Percentiles rank a stretch among this genome's conserved stretches.
Evolutionary conservation across 2,888 invertebrate genomes (phyloP).

Genomic region (Isotomurus palustris): DNA sequence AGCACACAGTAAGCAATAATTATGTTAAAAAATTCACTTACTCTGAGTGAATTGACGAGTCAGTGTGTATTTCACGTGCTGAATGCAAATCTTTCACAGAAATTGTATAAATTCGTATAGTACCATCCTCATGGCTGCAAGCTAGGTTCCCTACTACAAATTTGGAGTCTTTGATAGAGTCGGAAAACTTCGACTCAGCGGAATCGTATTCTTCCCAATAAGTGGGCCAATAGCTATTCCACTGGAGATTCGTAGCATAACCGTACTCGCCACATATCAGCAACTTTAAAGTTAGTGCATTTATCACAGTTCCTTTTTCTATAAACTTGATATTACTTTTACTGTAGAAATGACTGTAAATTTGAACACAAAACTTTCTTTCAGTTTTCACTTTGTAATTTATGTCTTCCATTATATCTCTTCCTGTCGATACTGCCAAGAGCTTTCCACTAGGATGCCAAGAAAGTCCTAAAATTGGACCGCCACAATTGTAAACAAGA

Average conservation of each 20-base stretch:
- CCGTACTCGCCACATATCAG: constrained; percentile 34
- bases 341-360: constrained; percentile 24
- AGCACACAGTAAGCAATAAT: no score
- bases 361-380: constrained; percentile 25
- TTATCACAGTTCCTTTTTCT: background rate
- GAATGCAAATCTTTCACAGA: constrained; percentile 23
- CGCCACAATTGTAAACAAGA: constrained; percentile 28
- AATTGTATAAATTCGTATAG: constrained; percentile 26
- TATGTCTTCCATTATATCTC: constrained; percentile 20
- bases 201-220: no score
- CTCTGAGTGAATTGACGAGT: no score
- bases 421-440: constrained; percentile 34
- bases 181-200: no score
- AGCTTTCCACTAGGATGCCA: constrained; percentile 43
- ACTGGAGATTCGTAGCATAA: constrained; percentile 36
- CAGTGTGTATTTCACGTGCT: no score
- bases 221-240: constrained; percentile 36
- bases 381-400: constrained; percentile 1
- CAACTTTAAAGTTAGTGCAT: constrained; percentile 17
- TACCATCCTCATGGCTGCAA: constrained; percentile 31
- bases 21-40: no score
- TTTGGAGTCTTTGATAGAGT: background rate
- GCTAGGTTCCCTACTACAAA: constrained; percentile 37
- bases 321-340: background rate
- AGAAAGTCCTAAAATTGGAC: constrained; percentile 31